A percentile compares a stretch with the other conserved stretches of the same genome.
Conservation (phyloP, 2,113 vertebrate genomes). For the Burhinus oedicnemus region DNA sequence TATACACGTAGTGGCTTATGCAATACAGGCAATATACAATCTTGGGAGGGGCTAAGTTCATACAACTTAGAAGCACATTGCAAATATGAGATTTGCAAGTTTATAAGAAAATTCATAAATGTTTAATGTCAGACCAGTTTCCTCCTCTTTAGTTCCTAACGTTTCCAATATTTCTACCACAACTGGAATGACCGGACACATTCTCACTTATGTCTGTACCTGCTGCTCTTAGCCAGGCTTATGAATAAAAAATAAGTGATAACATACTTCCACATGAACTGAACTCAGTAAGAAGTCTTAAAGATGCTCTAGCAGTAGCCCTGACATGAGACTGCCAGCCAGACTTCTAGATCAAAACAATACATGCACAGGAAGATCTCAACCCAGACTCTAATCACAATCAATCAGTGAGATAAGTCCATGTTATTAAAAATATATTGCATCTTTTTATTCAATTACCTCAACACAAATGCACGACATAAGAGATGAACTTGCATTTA, state of each 20-base stretch:
- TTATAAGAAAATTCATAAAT: not conserved
- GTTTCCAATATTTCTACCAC: not conserved
- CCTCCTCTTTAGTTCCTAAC: not conserved
- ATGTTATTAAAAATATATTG: not conserved
- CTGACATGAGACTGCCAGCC: not conserved
- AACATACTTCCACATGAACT: not conserved
- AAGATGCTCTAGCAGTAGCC: not conserved
- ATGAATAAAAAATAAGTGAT: not conserved
- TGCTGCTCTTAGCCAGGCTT: not conserved
- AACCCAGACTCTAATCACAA: not conserved
- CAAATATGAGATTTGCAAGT: not conserved
- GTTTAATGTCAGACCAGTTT: not conserved
- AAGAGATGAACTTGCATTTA: conserved; percentile 32
- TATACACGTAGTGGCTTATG: not conserved
- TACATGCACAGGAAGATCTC: not conserved
- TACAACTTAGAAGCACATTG: not conserved
- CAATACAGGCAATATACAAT: not conserved
- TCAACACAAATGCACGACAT: not conserved
- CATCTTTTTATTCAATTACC: conserved; percentile 23
- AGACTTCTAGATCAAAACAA: not conserved
- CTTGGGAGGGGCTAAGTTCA: not conserved
- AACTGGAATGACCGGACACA: not conserved
- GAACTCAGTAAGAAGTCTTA: not conserved
- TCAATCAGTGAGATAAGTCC: not conserved
- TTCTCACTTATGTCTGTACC: not conserved